phyloP scores from a whole-genome alignment of 2,888 invertebrate species.

The Plebejus melissa region DNA sequence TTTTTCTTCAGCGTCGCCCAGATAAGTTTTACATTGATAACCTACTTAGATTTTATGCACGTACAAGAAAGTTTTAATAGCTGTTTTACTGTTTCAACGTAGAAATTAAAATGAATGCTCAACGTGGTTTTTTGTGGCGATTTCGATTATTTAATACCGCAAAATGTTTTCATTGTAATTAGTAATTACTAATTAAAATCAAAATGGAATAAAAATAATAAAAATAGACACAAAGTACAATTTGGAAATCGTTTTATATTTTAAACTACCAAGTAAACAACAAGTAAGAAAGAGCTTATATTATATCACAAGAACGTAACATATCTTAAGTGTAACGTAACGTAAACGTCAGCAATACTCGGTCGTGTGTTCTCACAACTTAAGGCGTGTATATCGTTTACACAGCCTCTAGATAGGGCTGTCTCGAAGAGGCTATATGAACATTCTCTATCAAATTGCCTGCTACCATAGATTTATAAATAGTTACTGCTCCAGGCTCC shows the following conservation, averaged over 20 bases:
- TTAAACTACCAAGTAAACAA: too few species aligned
- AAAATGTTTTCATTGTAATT: too few species aligned
- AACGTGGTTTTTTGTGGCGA: not conserved
- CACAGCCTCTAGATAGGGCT: constrained; percentile 3
- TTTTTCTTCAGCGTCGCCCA: not conserved
- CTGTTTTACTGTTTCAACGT: not conserved
- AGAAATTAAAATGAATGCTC: constrained; percentile 2
- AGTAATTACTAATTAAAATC: too few species aligned
- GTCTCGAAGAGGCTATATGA: not conserved
- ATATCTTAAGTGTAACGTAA: not conserved
- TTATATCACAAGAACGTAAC: not conserved
- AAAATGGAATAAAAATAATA: too few species aligned
- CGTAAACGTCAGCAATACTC: not conserved
- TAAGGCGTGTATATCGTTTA: constrained; percentile 18
- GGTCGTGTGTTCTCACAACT: not conserved
- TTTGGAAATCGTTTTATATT: too few species aligned
- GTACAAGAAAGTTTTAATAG: constrained; percentile 14
- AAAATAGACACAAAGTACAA: too few species aligned
- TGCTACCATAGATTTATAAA: not conserved
- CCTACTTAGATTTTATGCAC: constrained; percentile 20
- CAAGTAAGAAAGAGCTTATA: not conserved
- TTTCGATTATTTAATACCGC: not conserved
- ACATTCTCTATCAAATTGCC: not conserved
- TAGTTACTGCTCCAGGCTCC: not conserved
- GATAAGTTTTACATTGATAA: constrained; percentile 4